These are phyloP conservation scores for Trinorchestia longiramus DNA, from an alignment of 1,140 invertebrate genomes.

Conservation along the genomic window DNA sequence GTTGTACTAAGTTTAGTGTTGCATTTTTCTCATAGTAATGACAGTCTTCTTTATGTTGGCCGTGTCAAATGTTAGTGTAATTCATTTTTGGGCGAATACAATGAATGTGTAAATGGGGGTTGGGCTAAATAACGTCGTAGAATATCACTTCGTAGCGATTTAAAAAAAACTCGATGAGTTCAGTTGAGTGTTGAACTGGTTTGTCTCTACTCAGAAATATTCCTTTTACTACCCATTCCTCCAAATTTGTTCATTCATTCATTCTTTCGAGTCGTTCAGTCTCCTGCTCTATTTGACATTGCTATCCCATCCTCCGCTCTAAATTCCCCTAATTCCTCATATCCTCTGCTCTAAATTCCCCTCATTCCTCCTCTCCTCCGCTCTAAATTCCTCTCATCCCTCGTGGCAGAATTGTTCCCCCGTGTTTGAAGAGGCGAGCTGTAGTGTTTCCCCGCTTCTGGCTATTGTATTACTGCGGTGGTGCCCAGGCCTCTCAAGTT, in stretches of 20 bases:
- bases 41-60: background rate
- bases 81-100: background rate
- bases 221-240: background rate
- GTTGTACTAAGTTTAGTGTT: background rate
- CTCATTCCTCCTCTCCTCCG: no score
- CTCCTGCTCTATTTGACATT: background rate
- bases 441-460: background rate
- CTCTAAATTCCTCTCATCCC: background rate
- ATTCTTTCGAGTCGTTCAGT: background rate
- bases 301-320: no score
- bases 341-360: no score
- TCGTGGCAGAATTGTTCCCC: background rate
- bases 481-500: background rate
- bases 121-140: background rate
- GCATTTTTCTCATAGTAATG: background rate
- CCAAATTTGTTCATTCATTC: background rate
- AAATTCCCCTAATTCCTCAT: no score
- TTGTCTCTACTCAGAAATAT: no score
- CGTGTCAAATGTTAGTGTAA: background rate
- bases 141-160: no score
- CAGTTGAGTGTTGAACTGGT: no score
- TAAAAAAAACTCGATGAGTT: no score
- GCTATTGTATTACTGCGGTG: background rate
- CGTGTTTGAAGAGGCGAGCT: background rate
- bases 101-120: background rate